Percentiles rank a stretch among this genome's conserved stretches.
Evolutionary conservation across 2,797 vertebrate species (phyloP).

Genomic region (Poeciliopsis gracilis): DNA sequence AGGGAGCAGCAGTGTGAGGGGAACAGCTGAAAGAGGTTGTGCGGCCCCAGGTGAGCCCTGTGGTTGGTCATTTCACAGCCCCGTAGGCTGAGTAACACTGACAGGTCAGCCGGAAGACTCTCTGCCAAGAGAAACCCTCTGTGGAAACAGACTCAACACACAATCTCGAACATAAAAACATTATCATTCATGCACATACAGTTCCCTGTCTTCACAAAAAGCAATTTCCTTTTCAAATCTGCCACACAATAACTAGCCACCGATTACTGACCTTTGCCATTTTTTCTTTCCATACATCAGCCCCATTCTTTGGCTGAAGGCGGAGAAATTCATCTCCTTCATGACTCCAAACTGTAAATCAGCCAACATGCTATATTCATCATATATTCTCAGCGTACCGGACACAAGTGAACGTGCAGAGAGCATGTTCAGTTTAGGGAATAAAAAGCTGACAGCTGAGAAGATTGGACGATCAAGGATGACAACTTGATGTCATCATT

Average conservation of each 20-base stretch:
- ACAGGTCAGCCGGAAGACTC: constrained; percentile 73
- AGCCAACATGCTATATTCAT: constrained; percentile 27
- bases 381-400: constrained; percentile 8
- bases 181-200: constrained; percentile 20
- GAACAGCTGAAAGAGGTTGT: constrained; percentile 39
- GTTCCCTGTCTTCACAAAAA: constrained; percentile 41
- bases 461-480: constrained; percentile 55
- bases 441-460: constrained; percentile 34
- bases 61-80: constrained; percentile 65
- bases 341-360: constrained; percentile 38
- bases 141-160: constrained; percentile 31
- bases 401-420: constrained; percentile 15
- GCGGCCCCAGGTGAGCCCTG: constrained; percentile 59
- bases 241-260: constrained; percentile 57
- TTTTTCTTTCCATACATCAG: constrained; percentile 47
- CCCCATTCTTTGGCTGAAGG: constrained; percentile 49
- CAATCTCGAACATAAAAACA: constrained; percentile 9
- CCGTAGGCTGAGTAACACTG: constrained; percentile 63
- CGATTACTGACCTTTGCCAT: constrained; percentile 72
- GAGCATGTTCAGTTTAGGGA: constrained; percentile 5
- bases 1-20: constrained; percentile 28
- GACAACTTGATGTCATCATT: constrained; percentile 54
- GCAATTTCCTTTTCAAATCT: constrained; percentile 76
- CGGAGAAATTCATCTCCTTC: constrained; percentile 32
- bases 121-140: constrained; percentile 61